phyloP scores from a whole-genome alignment of 2,797 vertebrate species.

The Artibeus jamaicensis region DNA sequence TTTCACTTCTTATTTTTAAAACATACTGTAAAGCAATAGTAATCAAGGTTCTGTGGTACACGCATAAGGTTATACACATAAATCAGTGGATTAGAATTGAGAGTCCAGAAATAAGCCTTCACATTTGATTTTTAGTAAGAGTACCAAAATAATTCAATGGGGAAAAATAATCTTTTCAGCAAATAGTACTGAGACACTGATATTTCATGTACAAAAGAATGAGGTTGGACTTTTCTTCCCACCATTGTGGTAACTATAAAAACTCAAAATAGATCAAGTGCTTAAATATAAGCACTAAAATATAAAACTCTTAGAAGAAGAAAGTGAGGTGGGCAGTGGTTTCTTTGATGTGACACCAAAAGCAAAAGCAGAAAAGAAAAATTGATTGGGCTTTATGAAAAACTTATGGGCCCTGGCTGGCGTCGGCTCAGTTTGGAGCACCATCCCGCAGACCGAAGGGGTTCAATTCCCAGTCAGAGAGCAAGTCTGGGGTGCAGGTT shows the following conservation, averaged over 20 bases:
- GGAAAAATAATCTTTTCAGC: background rate
- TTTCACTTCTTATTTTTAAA: background rate
- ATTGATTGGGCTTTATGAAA: background rate
- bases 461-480: background rate
- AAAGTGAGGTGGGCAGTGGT: background rate
- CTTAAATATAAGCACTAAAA: background rate
- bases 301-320: background rate
- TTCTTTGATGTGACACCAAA: background rate
- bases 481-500: background rate
- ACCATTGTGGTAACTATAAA: background rate
- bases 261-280: background rate
- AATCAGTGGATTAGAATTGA: background rate
- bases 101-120: background rate
- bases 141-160: background rate
- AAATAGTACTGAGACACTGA: background rate
- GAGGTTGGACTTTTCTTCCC: background rate
- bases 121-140: background rate
- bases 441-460: background rate
- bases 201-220: background rate
- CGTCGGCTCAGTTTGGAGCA: background rate
- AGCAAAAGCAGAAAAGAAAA: background rate
- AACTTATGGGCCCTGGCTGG: background rate
- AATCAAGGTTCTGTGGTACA: background rate
- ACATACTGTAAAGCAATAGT: background rate
- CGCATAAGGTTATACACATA: background rate